Evolutionary conservation across 2,888 invertebrate genomes (phyloP), one percentile per base, ranked within the genome.

Genomic region (Trachelus tabidus): DNA sequence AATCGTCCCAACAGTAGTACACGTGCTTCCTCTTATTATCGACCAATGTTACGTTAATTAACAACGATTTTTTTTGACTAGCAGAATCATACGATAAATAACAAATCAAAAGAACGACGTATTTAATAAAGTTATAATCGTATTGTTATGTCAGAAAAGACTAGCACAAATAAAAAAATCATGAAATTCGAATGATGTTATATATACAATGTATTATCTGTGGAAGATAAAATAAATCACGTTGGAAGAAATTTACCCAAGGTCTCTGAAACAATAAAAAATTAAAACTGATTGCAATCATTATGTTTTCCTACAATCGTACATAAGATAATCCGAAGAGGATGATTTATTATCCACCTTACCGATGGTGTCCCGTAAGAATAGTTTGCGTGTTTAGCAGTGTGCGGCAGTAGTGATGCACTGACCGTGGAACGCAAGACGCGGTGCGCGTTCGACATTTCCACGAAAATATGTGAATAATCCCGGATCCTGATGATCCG

Each of bases 391-490:
- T 76, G 78, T 77, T 82, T 77, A 75, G 81, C 85, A 82, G 75
- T 69, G 69, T 78, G 84, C 76, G 81, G 85, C 79, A 85, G 81
- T 82, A 85, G 83, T 83, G 81, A 84, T 82, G 84, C 84, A 83
- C 79, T 81, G 82, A 81, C 80, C 84, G 81, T 83, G 81, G 81
- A 84, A 85, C 85, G 85, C 84, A 84, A 84, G 84, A 86, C 81
- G 84, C 83, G 83, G 82, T 85, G 82, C 82, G 83, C 83, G 82
- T 83, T 81, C 83, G 83, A 85, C 81, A 82, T 84, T 84, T 81
- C 75, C 76, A n/a, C 34, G 79, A 81, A 80, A 81, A 81, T 81
- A 81, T 81, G 84, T 81, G 78, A 85, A 78, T 82, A 71, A 78
- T 79, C 69, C 40, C 68, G 37, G 33, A 81, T 78, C 73, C 75